Conservation (phyloP, 2,113 vertebrate genomes). For the Phyllopteryx taeniolatus region DNA sequence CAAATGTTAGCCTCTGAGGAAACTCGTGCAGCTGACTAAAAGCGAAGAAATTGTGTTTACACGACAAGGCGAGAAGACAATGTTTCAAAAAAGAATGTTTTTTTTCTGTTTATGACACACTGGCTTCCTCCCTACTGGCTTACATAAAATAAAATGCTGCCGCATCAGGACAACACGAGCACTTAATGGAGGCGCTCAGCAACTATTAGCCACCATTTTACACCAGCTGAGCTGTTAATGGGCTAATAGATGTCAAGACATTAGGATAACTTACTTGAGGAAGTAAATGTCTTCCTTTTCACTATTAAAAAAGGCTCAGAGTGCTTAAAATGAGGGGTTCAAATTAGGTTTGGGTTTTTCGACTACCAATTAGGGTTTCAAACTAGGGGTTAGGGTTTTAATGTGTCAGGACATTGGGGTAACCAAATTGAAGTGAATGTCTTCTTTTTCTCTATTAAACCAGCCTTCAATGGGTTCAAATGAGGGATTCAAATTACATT, state of each 20-base stretch:
- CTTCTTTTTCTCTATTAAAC: background rate
- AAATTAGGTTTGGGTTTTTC: too few relatives aligned
- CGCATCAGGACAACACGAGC: background rate
- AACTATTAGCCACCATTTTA: background rate
- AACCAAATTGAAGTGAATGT: background rate
- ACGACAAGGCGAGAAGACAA: slow-evolving; percentile 11
- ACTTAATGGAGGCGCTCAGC: background rate
- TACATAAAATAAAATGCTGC: background rate
- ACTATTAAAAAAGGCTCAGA: background rate
- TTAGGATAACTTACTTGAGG: background rate
- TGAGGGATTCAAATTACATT: too few relatives aligned
- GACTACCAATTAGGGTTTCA: background rate
- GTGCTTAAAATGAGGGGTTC: background rate
- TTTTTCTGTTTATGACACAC: background rate
- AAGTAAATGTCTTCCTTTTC: background rate
- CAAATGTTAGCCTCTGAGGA: slow-evolving; percentile 1
- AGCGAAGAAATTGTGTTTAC: slow-evolving; percentile 14
- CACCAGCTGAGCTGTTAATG: background rate
- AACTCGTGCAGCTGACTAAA: background rate
- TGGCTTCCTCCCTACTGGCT: background rate
- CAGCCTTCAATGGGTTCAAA: too few relatives aligned
- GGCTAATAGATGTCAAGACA: background rate
- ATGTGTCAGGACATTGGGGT: too few relatives aligned
- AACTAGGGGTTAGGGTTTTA: background rate
- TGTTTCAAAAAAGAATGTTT: background rate